Conservation (phyloP, 2,113 vertebrate genomes). For the Dicrurus megarhynchus region DNA sequence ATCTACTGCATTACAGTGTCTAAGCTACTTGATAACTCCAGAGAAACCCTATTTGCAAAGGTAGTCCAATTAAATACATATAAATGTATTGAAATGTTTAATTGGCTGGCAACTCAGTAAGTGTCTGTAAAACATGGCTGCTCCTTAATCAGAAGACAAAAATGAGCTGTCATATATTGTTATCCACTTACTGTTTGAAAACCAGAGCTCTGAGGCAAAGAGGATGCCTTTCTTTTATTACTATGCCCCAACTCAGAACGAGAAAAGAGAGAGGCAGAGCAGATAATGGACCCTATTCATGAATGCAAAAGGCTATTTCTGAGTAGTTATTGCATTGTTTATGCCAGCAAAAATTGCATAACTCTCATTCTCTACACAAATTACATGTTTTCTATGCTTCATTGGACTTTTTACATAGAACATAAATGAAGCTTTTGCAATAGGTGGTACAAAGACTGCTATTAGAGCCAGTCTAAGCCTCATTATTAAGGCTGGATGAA, state of each 20-base stretch:
- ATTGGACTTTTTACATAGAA: slow-evolving; percentile 42
- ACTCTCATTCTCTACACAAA: slow-evolving; percentile 46
- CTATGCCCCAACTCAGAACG: background rate
- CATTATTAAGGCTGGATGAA: slow-evolving; percentile 31
- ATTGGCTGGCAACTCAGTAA: slow-evolving; percentile 17
- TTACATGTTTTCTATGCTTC: slow-evolving; percentile 55
- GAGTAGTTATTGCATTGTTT: slow-evolving; percentile 53
- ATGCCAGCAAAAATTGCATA: slow-evolving; percentile 47
- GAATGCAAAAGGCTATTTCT: slow-evolving; percentile 41
- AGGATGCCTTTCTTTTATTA: background rate
- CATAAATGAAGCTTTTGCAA: slow-evolving; percentile 50
- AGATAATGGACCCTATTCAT: slow-evolving; percentile 24
- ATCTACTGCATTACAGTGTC: background rate
- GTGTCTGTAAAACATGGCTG: background rate
- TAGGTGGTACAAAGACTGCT: slow-evolving; percentile 27
- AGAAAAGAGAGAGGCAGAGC: background rate
- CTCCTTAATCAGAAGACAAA: slow-evolving; percentile 33
- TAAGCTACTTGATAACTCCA: background rate
- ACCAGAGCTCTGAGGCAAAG: background rate
- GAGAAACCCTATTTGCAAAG: background rate
- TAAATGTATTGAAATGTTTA: background rate
- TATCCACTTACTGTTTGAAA: slow-evolving; percentile 19
- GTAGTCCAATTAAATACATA: background rate
- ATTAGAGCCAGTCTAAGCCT: background rate
- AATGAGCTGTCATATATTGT: slow-evolving; percentile 10